Evolutionary conservation across 1,140 invertebrate genomes (phyloP).

Genomic region (Caenorhabditis latens): DNA sequence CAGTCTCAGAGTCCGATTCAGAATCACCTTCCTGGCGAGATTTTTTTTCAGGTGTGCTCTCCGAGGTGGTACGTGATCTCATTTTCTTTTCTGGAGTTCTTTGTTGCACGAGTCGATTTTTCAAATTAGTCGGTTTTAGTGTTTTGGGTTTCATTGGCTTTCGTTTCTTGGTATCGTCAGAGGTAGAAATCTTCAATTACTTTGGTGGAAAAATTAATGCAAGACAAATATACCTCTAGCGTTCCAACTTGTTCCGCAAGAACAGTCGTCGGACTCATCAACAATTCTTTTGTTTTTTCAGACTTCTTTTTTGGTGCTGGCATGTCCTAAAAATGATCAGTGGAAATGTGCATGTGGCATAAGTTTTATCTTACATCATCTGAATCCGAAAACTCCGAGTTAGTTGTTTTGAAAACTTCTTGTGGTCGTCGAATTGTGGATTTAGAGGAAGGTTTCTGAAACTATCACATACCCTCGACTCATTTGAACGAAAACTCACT

Average conservation of each 20-base stretch:
- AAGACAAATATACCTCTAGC: background rate
- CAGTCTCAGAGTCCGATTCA: background rate
- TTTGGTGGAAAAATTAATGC: background rate
- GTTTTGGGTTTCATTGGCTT: background rate
- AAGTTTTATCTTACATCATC: too few relatives aligned
- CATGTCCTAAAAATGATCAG: background rate
- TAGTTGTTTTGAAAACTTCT: too few relatives aligned
- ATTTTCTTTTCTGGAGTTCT: background rate
- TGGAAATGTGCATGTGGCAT: background rate
- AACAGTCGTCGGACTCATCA: background rate
- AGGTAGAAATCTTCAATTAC: background rate
- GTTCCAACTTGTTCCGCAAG: constrained; percentile 6
- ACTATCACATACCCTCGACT: background rate
- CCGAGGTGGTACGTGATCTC: background rate
- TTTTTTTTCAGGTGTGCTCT: constrained; percentile 30
- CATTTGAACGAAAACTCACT: background rate
- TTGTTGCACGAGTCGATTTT: background rate
- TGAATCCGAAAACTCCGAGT: too few relatives aligned
- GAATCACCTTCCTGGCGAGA: background rate
- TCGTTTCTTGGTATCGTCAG: background rate
- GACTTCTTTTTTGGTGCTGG: background rate
- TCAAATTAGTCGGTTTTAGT: constrained; percentile 11
- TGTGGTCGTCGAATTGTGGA: background rate
- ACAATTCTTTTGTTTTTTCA: background rate
- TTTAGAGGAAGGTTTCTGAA: too few relatives aligned